Evolutionary conservation across 2,888 invertebrate species (phyloP).

Genomic region (Mactromeris polynyma): DNA sequence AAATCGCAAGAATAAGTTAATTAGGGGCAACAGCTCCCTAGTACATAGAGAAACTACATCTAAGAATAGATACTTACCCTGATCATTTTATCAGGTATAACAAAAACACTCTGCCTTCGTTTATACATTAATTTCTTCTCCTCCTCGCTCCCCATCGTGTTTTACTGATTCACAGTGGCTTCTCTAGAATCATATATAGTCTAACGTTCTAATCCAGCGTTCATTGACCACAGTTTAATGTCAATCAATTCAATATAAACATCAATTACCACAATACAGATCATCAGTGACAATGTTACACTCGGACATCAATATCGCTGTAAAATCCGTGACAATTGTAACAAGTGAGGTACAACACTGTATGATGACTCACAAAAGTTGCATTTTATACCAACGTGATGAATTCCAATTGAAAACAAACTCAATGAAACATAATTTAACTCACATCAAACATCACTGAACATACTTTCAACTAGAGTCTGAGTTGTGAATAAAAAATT

Average conservation of each 20-base stretch:
- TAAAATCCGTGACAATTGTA: slow-evolving; percentile 5
- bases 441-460: not conserved
- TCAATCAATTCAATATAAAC: not conserved
- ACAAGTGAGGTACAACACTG: not conserved
- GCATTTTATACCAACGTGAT: not conserved
- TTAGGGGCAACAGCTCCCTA: not conserved
- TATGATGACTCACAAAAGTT: not conserved
- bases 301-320: not conserved
- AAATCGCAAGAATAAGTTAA: not conserved
- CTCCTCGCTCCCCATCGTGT: slow-evolving; percentile 46
- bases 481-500: not conserved
- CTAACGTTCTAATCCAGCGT: slow-evolving; percentile 1
- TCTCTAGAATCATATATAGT: not conserved
- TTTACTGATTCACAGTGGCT: not conserved
- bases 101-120: slow-evolving; percentile 66
- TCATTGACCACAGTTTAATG: slow-evolving; percentile 17
- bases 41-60: not conserved
- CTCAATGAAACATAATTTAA: not conserved
- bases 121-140: slow-evolving; percentile 55
- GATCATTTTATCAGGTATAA: slow-evolving; percentile 57
- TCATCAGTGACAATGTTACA: not conserved
- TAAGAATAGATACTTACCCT: slow-evolving; percentile 49
- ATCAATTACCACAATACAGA: not conserved
- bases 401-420: not conserved
- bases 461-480: not conserved